These are phyloP conservation scores for Campoplex capitator DNA, from an alignment of 2,888 invertebrate genomes.

Conservation along the genomic window DNA sequence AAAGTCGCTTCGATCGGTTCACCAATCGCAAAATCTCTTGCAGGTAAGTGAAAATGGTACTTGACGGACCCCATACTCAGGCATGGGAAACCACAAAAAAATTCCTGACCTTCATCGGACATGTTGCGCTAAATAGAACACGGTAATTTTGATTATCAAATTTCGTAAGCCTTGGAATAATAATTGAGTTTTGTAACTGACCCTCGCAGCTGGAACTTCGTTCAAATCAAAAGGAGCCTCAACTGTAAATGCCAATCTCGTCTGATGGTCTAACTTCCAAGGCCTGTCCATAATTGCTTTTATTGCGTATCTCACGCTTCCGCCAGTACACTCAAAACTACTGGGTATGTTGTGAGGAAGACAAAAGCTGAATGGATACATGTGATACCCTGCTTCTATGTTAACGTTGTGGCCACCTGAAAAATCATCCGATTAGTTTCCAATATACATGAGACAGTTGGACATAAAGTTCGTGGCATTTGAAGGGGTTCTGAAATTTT, in stretches of 20 bases:
- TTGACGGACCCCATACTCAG: slow-evolving; percentile 73
- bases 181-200: slow-evolving; percentile 26
- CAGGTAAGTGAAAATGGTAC: slow-evolving; percentile 69
- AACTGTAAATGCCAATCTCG: slow-evolving; percentile 91
- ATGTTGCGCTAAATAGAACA: slow-evolving; percentile 57
- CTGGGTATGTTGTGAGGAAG: slow-evolving; percentile 90
- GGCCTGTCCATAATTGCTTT: slow-evolving; percentile 92
- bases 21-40: slow-evolving; percentile 74
- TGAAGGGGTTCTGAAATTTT: too few species aligned
- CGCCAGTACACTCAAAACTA: slow-evolving; percentile 89
- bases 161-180: background rate
- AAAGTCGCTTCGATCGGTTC: slow-evolving; percentile 74
- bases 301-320: slow-evolving; percentile 91
- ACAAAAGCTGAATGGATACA: slow-evolving; percentile 92
- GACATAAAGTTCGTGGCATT: background rate
- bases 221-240: slow-evolving; percentile 92
- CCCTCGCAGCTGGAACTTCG: slow-evolving; percentile 77
- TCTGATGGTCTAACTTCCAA: slow-evolving; percentile 92
- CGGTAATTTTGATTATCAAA: background rate
- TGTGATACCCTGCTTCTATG: slow-evolving; percentile 89
- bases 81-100: slow-evolving; percentile 74
- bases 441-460: background rate
- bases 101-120: slow-evolving; percentile 67
- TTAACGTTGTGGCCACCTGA: slow-evolving; percentile 87
- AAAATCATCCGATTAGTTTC: background rate